Base-by-base conservation (phyloP, 2,888 invertebrate genomes). In the Acleris emargana region DNA sequence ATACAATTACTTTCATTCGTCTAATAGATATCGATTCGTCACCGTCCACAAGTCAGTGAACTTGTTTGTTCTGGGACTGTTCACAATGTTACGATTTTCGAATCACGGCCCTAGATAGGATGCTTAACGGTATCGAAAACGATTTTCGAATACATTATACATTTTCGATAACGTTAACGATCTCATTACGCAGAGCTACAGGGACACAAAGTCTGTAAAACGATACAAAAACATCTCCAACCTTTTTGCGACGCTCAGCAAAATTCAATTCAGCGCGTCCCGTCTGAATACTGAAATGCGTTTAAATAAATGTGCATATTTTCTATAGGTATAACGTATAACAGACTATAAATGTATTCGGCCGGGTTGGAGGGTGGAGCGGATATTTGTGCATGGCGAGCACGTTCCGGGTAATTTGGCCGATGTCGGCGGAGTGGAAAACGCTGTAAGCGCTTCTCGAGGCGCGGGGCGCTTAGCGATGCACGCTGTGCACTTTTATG, bases 321-420 rank as follows among this genome's bases (percentile, higher is more conserved):
- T 62, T 32, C 66, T 55, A 70, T 71, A 64, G 68, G 73, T 77
- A 72, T 77, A 72, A 73, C 72, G 73, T 77, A 72, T 77, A 72
- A 73, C 72, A 60, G 72, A 61, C 51, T 68, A 66, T 73, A 70
- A 74, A 71, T 71, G 68, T 63, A 69, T 69, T 62, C 63, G 66
- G 66, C 43, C 43, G 67, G 67, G 54, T 60, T 60, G 57, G 64
- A 47, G 51, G 60, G 68, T 68, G 74, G 72, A 71, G 71, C 76
- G 80, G 80, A 76, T 74, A 76, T 84, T 85, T 87, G 79, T 77
- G 80, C 70, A 88, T 84, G 82, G 77, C 76, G 76, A 79, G 80
- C 87, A 87, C 88, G 89, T 87, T 82, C 78, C 81, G 72, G 71
- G 83, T 82, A 85, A 84, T 87, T 84, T 83, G 80, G 79, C 73